Evolutionary conservation across 2,113 vertebrate species (phyloP).

Genomic region (Heterochromis multidens): DNA sequence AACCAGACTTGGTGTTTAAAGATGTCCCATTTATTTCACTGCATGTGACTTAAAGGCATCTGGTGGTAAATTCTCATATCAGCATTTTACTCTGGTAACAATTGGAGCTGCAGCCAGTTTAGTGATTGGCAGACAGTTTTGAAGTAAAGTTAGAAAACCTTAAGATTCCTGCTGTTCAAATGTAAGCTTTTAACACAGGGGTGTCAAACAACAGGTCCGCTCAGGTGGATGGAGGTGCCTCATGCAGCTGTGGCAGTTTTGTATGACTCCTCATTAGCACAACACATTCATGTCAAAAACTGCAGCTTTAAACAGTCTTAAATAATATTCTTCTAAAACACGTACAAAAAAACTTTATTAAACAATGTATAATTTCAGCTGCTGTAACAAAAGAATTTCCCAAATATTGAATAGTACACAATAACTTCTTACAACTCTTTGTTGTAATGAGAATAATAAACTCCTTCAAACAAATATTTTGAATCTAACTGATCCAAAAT

Average conservation of each 20-base stretch:
- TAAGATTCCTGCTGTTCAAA: too few species aligned
- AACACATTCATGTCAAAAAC: not conserved
- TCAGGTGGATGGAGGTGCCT: too few species aligned
- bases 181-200: too few species aligned
- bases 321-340: too few species aligned
- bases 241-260: too few species aligned
- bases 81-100: too few species aligned
- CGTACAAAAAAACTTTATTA: not conserved
- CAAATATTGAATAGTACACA: not conserved
- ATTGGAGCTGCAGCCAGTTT: too few species aligned
- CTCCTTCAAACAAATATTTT: fast-evolving
- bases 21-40: not conserved
- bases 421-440: not conserved
- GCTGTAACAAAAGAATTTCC: not conserved
- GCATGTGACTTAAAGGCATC: fast-evolving
- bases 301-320: not conserved
- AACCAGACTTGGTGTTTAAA: not conserved
- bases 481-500: not conserved
- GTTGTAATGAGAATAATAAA: not conserved
- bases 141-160: too few species aligned
- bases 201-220: too few species aligned
- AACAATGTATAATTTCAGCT: not conserved
- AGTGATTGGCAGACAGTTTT: too few species aligned
- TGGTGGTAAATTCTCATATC: too few species aligned
- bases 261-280: not conserved